Evolutionary conservation across 1,140 invertebrate genomes (phyloP).

Genomic region (Tetramorium alpestre): DNA sequence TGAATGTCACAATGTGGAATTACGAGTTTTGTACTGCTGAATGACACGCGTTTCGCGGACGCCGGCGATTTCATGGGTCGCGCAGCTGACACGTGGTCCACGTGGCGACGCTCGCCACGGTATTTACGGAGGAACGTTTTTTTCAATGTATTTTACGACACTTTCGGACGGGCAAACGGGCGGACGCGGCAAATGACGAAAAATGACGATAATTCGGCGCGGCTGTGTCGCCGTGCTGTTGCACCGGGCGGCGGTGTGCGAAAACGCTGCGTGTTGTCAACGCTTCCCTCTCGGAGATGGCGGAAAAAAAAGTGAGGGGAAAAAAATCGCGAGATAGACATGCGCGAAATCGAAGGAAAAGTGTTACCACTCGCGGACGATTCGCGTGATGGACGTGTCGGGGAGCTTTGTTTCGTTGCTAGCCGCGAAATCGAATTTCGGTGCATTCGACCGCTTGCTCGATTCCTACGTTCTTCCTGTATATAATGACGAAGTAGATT

Average conservation of each 20-base stretch:
- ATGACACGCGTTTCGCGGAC: conserved; percentile 21
- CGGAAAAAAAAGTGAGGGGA: neutral
- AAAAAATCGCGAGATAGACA: neutral
- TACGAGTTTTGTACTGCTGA: neutral
- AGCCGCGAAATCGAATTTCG: conserved; percentile 54
- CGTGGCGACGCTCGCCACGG: conserved; percentile 19
- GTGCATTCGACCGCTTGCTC: neutral
- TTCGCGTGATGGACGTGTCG: conserved; percentile 44
- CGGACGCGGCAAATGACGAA: conserved; percentile 43
- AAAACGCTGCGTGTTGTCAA: neutral
- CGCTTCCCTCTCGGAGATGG: conserved; percentile 8
- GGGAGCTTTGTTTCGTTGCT: conserved; percentile 35
- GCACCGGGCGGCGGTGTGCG: neutral
- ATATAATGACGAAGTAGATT: conserved; percentile 29
- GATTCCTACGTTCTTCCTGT: neutral
- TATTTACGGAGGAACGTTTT: conserved; percentile 46
- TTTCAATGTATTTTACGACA: conserved; percentile 52
- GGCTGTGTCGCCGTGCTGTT: neutral
- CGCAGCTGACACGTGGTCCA: conserved; percentile 42
- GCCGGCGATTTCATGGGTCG: conserved; percentile 43
- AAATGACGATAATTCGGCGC: conserved; percentile 56
- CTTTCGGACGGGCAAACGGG: conserved; percentile 25
- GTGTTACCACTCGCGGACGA: conserved; percentile 33
- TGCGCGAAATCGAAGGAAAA: conserved; percentile 43
- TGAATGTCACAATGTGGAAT: neutral